A percentile compares a stretch with the other conserved stretches of the same genome.
These are phyloP conservation scores for Gonocerus acuteangulatus DNA, from an alignment of 2,888 invertebrate genomes.

Conservation along the genomic window DNA sequence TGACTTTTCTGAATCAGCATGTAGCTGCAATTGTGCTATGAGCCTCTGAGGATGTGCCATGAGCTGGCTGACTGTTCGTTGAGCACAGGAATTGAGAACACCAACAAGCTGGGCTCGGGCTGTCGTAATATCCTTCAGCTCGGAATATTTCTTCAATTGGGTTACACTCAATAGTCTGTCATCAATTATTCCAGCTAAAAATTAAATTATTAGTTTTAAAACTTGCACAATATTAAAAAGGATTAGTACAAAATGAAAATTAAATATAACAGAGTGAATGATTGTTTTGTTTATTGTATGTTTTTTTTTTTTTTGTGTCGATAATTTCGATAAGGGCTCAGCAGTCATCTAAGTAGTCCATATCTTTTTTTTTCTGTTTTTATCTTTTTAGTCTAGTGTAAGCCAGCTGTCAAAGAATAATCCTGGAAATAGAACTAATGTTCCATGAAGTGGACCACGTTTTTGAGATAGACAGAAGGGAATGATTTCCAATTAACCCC, in stretches of 20 bases:
- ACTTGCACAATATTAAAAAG: neutral
- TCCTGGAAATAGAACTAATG: no score
- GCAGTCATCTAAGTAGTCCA: no score
- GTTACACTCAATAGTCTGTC: slow-evolving; percentile 59
- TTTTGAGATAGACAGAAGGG: no score
- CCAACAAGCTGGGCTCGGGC: slow-evolving; percentile 62
- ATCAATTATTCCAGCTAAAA: slow-evolving; percentile 65
- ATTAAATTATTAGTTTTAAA: slow-evolving; percentile 15
- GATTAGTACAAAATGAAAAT: neutral
- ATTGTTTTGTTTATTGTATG: neutral
- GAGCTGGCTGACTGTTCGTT: slow-evolving; percentile 17
- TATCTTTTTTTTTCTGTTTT: no score
- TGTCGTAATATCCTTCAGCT: slow-evolving; percentile 56
- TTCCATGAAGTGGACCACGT: no score
- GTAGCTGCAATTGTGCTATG: neutral
- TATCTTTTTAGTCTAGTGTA: no score
- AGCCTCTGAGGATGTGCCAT: slow-evolving; percentile 5
- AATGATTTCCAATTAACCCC: no score
- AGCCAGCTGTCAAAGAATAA: no score
- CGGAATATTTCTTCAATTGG: slow-evolving; percentile 59
- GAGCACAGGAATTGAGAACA: slow-evolving; percentile 52
- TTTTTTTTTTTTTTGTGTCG: neutral
- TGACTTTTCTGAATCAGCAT: slow-evolving; percentile 1
- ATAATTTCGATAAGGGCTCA: no score
- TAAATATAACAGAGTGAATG: neutral